Conservation (phyloP, 2,113 vertebrate species). For the Rhinolophus ferrumequinum region DNA sequence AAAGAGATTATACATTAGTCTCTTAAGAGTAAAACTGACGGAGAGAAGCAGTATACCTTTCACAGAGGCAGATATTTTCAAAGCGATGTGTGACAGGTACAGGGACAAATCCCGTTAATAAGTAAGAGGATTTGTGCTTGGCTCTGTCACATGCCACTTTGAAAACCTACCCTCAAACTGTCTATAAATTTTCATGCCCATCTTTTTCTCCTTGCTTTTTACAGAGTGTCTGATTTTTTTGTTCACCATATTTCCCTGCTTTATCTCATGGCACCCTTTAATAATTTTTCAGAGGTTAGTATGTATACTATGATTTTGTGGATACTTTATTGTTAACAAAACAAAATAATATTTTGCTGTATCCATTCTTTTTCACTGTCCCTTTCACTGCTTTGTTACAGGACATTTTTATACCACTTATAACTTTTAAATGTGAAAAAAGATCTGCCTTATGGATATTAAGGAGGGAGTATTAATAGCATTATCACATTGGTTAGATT, state of each 20-base stretch:
- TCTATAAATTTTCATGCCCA: conserved; percentile 70
- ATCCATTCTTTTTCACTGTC: background rate
- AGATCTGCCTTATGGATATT: background rate
- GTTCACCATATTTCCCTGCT: conserved; percentile 28
- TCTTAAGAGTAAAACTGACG: conserved; percentile 75
- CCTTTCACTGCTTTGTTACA: background rate
- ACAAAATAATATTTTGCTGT: conserved; percentile 31
- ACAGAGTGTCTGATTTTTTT: conserved; percentile 35
- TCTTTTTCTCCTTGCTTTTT: conserved; percentile 65
- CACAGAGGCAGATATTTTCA: conserved; percentile 81
- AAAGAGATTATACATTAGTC: conserved; percentile 75
- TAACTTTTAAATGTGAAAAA: background rate
- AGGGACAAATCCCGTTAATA: conserved; percentile 83
- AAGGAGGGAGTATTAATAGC: background rate
- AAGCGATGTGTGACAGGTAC: conserved; percentile 77
- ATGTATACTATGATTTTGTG: conserved; percentile 22
- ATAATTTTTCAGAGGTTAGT: conserved; percentile 24
- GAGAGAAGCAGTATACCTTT: conserved; percentile 75
- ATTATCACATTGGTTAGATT: background rate
- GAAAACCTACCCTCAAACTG: conserved; percentile 77
- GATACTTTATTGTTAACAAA: conserved; percentile 12
- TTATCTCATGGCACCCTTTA: conserved; percentile 1
- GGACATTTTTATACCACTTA: background rate
- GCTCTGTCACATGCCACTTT: conserved; percentile 78
- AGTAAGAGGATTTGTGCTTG: conserved; percentile 81